phyloP scores from a whole-genome alignment of 2,888 invertebrate species.

The Taphrorychus bicolor region DNA sequence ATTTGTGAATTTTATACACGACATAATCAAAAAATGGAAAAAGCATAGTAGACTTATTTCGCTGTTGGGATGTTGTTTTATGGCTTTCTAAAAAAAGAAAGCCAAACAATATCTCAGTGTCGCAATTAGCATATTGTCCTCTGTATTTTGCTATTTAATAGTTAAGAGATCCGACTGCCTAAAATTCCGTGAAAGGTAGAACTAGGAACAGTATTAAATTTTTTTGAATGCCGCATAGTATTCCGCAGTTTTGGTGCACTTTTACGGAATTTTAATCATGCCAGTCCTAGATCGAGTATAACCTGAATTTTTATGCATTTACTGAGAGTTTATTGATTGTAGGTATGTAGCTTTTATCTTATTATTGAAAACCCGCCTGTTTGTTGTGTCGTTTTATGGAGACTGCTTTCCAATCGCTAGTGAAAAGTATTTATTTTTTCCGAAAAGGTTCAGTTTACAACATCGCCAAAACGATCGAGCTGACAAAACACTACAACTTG shows the following conservation, averaged over 20 bases:
- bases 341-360: background rate
- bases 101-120: background rate
- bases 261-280: background rate
- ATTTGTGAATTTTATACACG: slow-evolving; percentile 34
- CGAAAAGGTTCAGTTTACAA: background rate
- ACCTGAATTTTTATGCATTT: background rate
- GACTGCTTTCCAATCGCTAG: background rate
- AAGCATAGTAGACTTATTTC: too few species aligned
- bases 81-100: too few species aligned
- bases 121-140: slow-evolving; percentile 30
- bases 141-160: slow-evolving; percentile 34
- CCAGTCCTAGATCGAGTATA: background rate
- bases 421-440: background rate
- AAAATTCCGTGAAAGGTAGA: background rate
- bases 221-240: background rate
- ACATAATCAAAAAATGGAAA: slow-evolving; percentile 42
- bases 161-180: slow-evolving; percentile 7
- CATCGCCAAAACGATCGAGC: background rate
- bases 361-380: background rate
- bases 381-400: background rate
- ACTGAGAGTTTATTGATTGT: background rate
- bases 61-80: too few species aligned
- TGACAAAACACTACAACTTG: slow-evolving; percentile 4
- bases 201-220: background rate
- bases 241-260: background rate